Conservation (phyloP, 1,140 invertebrate species). For the Paraescarpia echinospica region DNA sequence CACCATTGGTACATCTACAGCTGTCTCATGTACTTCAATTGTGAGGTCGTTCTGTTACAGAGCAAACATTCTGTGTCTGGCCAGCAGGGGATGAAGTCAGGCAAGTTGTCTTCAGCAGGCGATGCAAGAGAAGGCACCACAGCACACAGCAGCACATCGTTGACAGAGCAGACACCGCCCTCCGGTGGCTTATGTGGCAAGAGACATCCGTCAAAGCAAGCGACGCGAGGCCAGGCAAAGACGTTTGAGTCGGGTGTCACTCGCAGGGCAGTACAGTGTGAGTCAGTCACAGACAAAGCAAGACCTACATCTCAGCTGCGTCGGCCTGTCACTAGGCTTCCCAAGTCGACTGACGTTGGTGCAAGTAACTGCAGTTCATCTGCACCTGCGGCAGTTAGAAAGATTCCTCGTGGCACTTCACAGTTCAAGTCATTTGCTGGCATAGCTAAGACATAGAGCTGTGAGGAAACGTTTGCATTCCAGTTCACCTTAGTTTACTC, state of each 20-base stretch:
- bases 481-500: background rate
- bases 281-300: background rate
- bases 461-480: background rate
- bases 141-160: background rate
- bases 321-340: background rate
- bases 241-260: background rate
- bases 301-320: background rate
- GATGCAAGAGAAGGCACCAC: background rate
- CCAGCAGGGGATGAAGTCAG: background rate
- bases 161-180: background rate
- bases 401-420: background rate
- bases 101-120: background rate
- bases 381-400: background rate
- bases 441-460: conserved; percentile 1
- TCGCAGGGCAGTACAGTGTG: background rate
- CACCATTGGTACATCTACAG: no score
- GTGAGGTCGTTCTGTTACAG: background rate
- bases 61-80: background rate
- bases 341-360: background rate
- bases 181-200: background rate
- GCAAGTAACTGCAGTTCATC: background rate
- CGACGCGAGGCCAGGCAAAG: background rate
- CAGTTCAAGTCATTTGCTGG: background rate
- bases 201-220: background rate
- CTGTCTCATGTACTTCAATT: background rate